Base-by-base conservation (phyloP, 2,888 invertebrate species). In the Ditylenchus weischeri region DNA sequence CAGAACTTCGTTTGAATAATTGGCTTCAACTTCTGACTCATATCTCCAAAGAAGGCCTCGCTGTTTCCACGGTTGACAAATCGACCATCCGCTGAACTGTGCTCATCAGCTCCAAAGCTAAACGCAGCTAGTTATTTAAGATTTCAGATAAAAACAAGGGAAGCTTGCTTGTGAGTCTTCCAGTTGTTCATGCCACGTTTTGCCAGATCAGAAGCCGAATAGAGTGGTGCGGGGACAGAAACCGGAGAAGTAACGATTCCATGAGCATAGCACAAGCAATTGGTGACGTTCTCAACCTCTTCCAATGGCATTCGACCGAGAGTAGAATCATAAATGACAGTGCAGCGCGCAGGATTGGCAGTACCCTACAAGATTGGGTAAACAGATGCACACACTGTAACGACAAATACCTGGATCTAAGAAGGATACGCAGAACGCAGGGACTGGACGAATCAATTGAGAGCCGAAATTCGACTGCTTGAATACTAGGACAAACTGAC, bases 151-250 rank as follows among this genome's bases (percentile, higher is more conserved):
- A n/a, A 5, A 13, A 4, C 43, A 35, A 47, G 13, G 18, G n/a
- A 49, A n/a, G n/a, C 65, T 59, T 36, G 67, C 68, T 61, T 65
- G 49, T 59, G 35, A 8, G 63, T 62, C 58, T 70, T 71, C 73
- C 70, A 76, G 48, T 76, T 75, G 61, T 75, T 74, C 7, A 68
- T 57, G 15, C 76, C 76, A 18, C 76, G 72, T 64, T 71, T 71
- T 8, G 76, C 69, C 50, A 76, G 54, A 15, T 75, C 73, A 36
- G 63, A 57, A 4, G 77, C 77, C n/a, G 72, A 64, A 47, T 72
- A 71, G 2, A 77, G 65, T 0, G 71, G 72, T 19, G 57, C 70
- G 2, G 77, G 77, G 4, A 75, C 62, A 5, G 74, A 67, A 7
- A 72, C 65, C 19, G 75, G 66, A 36, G 62, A 51, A n/a, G 57